phyloP scores from a whole-genome alignment of 2,113 vertebrate genomes.

The Galbula dea region DNA sequence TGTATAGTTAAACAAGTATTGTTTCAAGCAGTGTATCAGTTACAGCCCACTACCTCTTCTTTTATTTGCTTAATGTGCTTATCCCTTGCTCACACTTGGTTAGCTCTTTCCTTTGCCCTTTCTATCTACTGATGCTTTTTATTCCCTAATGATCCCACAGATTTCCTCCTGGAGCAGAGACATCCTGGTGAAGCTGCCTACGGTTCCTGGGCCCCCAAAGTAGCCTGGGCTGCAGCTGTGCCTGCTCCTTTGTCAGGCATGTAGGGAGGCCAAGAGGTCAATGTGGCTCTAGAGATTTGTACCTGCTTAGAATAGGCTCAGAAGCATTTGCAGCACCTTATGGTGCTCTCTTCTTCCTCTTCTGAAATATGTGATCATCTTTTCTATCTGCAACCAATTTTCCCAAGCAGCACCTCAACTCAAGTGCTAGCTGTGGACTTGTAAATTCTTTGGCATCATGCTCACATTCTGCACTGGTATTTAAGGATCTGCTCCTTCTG shows the following conservation, averaged over 20 bases:
- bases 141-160: not conserved
- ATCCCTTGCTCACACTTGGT: not conserved
- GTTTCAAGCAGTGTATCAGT: slow-evolving; percentile 52
- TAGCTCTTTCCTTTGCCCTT: slow-evolving; percentile 20
- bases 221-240: not conserved
- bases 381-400: not conserved
- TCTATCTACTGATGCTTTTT: not conserved
- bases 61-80: slow-evolving; percentile 44
- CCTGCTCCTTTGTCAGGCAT: rapidly evolving
- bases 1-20: slow-evolving; percentile 3
- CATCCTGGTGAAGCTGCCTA: not conserved
- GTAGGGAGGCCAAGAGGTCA: not conserved
- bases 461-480: not conserved
- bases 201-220: not conserved
- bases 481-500: not conserved
- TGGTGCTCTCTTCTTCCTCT: not conserved
- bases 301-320: not conserved
- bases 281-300: not conserved
- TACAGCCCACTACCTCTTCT: slow-evolving; percentile 30
- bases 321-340: not conserved
- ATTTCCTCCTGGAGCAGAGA: not conserved
- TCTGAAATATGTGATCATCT: not conserved
- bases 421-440: not conserved
- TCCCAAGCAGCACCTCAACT: not conserved
- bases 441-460: not conserved